Evolutionary conservation across 2,113 vertebrate genomes (phyloP).

Genomic region (Indri indri): DNA sequence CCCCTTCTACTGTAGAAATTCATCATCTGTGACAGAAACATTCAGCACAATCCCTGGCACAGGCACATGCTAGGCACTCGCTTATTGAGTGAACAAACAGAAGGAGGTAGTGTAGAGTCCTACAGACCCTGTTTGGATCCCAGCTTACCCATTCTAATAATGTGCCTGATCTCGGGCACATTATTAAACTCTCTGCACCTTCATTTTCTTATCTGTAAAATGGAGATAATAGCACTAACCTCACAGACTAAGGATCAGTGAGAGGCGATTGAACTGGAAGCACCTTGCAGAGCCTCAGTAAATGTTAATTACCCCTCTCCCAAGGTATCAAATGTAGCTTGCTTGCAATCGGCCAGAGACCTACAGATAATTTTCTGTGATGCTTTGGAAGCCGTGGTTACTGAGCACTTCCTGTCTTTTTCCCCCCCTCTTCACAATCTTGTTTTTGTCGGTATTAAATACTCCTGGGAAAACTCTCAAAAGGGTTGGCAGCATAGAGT

Average conservation of each 20-base stretch:
- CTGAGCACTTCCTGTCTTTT: background rate
- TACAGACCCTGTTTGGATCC: background rate
- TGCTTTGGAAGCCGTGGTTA: conserved; percentile 17
- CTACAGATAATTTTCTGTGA: conserved; percentile 6
- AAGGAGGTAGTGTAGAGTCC: background rate
- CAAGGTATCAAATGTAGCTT: background rate
- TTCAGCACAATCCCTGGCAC: background rate
- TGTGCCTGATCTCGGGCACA: background rate
- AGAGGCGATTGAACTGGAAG: background rate
- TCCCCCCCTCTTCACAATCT: background rate
- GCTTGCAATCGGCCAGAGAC: background rate
- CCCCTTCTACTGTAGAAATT: background rate
- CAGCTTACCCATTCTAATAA: background rate
- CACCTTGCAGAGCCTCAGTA: background rate
- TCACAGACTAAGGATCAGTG: background rate
- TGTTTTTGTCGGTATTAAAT: conserved; percentile 38
- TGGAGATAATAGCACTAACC: background rate
- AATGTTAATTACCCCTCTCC: background rate
- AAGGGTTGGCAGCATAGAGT: background rate
- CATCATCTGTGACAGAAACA: background rate
- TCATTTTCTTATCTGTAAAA: conserved; percentile 36
- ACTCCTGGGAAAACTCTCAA: background rate
- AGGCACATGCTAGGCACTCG: background rate
- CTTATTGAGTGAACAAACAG: background rate
- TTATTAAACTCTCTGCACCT: background rate